Evolutionary conservation across 2,888 invertebrate species (phyloP).

Genomic region (Zaprionus bogoriensis): DNA sequence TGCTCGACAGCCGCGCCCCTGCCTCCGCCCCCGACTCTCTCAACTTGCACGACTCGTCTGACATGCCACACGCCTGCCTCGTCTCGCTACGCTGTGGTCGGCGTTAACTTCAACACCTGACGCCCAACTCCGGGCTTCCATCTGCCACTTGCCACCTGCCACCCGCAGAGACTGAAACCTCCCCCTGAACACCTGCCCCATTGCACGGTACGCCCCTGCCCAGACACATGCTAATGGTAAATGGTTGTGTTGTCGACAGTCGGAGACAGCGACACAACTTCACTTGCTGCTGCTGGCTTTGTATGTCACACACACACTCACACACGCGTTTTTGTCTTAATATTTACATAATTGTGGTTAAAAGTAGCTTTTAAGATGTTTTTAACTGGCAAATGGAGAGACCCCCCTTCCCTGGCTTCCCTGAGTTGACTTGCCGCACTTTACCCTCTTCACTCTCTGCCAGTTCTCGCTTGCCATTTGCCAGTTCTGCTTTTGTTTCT

Average conservation of each 20-base stretch:
- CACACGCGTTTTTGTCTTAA: slow-evolving; percentile 64
- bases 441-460: not conserved
- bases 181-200: not conserved
- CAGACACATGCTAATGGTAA: slow-evolving; percentile 72
- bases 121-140: slow-evolving; percentile 6
- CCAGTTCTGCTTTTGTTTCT: slow-evolving; percentile 51
- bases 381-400: slow-evolving; percentile 66
- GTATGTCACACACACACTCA: slow-evolving; percentile 11
- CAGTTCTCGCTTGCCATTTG: slow-evolving; percentile 35
- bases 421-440: not conserved
- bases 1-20: not conserved
- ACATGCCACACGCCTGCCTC: slow-evolving; percentile 12
- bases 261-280: slow-evolving; percentile 34
- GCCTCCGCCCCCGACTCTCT: not conserved
- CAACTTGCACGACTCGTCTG: not conserved
- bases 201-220: not conserved
- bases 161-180: not conserved
- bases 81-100: slow-evolving; percentile 5
- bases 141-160: not conserved
- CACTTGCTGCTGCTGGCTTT: slow-evolving; percentile 19
- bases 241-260: slow-evolving; percentile 72
- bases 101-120: slow-evolving; percentile 56
- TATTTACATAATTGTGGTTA: slow-evolving; percentile 77
- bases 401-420: not conserved
- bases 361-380: slow-evolving; percentile 79